Evolutionary conservation across 2,888 invertebrate genomes (phyloP), one percentile per base, ranked within the genome.

Genomic region (Ectemnius continuus): DNA sequence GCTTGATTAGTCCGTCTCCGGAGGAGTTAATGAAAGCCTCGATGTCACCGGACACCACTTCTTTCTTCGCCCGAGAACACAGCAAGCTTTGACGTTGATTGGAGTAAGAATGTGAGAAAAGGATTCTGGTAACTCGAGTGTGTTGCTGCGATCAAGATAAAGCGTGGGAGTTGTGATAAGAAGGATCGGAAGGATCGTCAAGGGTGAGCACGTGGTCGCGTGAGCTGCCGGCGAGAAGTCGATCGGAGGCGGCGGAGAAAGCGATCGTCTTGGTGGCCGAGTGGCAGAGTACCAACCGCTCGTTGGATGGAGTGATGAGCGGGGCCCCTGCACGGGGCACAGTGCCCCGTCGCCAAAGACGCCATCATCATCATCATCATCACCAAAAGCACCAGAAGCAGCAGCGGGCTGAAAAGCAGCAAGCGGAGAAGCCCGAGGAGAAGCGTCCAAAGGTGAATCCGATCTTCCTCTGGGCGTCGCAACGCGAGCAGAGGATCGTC

Each of bases 391-490:
- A 84, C 60, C 86, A 85, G 36, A 79, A 83, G 52, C 79, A 74
- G 57, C 36, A 36, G 6, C 58, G 63, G 47, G 79, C 73, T 1
- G 72, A 73, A 3, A 72, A 82, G 63, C 80, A 79, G 20, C 68
- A 75, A 57, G 81, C 83, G 58, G 91, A 91, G 73, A 11, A 36
- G 36, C 86, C 90, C 85, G 91, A 93, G 67, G 89, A 92, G 88
- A 92, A 91, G 86, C 93, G 95, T 84, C 94, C 94, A 74, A 91
- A 90, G 76, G 94, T 96, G 84, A 95, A 96, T 88, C 96, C 96
- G 82, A 95, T 97, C 81, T 97, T 97, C 91, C 93, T 97, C 83
- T 97, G 96, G 96, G 95, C 95, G 78, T 95, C 95, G 88, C 95
- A 96, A 91, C 94, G 94, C 85, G 95, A 96, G 91, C 95, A 95